Base-by-base conservation (phyloP, 2,797 vertebrate species). In the Lutjanus campechanus region DNA sequence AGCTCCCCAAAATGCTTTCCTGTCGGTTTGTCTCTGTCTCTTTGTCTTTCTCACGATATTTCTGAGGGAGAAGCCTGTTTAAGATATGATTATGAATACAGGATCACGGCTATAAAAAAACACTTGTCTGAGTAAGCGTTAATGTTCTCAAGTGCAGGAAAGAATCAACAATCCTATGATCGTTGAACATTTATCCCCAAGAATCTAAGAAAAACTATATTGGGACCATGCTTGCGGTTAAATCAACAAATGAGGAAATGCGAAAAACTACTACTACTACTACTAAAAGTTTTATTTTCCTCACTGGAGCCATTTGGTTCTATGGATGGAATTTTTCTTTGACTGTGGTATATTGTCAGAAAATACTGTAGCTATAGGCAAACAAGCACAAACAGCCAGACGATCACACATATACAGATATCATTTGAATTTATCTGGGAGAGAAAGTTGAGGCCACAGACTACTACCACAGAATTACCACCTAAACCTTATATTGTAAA, bases 1-100 rank as follows among this genome's bases (percentile, higher is more conserved):
- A 88, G 88, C 82, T 79, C 63, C 73, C 43, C 70, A 63, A 77
- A 87, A 87, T 78, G 79, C 70, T 73, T 89, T 68, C 49, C 80
- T 73, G 68, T 80, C 72, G 0, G 64, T 80, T 79, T 82, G 73
- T 67, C 79, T 85, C 75, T 70, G 36, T 72, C 64, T 77, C 61
- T 55, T 68, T 65, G 47, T 72, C 53, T 81, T 49, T 68, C 59
- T 60, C 0, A 0, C 16, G 58, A 2, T 29, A 69, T 84, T 85
- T 87, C 68, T 65, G 22, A 62, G 69, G 72, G 61, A 67, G 36
- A 73, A 20, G 41, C 44, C 16, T 64, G 68, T 60, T 83, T 60
- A 49, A 68, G 69, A 86, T 86, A 22, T 66, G 49, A 85, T 87
- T 69, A 79, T 80, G 46, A 44, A 58, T 64, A 65, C 63, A 62